Evolutionary conservation across 2,113 vertebrate genomes (phyloP).

Genomic region (Halichoeres trimaculatus): DNA sequence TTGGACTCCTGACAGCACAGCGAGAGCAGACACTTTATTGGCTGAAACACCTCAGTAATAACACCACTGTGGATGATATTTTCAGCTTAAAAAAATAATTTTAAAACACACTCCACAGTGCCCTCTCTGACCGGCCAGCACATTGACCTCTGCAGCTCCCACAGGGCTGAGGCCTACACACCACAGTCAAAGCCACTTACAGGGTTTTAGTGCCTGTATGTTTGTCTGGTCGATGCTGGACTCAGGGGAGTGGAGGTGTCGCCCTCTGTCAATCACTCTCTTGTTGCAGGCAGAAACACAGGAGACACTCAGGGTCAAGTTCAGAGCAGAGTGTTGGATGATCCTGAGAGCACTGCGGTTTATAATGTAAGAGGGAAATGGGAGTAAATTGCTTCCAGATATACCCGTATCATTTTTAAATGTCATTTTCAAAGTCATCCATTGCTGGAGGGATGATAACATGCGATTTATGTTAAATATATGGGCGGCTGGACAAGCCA

Average conservation of each 20-base stretch:
- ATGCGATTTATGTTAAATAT: neutral
- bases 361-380: neutral
- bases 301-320: conserved; percentile 17
- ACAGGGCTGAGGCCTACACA: conserved; percentile 37
- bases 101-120: conserved; percentile 16
- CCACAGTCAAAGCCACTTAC: conserved; percentile 66
- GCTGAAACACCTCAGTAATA: conserved; percentile 25
- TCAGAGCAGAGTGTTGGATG: conserved; percentile 19
- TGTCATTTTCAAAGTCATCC: conserved; percentile 25
- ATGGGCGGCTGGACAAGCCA: neutral
- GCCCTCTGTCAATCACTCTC: conserved; percentile 63
- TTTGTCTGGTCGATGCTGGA: conserved; percentile 65
- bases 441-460: no score
- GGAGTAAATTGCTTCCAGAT: conserved; percentile 20
- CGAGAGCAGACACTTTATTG: conserved; percentile 27
- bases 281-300: conserved; percentile 40
- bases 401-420: neutral
- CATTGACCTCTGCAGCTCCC: conserved; percentile 59
- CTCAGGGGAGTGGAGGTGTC: conserved; percentile 63
- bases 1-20: conserved; percentile 33
- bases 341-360: conserved; percentile 4
- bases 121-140: conserved; percentile 26
- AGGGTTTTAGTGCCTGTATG: conserved; percentile 61
- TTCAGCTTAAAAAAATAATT: conserved; percentile 34
- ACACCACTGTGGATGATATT: conserved; percentile 25